Evolutionary conservation across 1,140 invertebrate species (phyloP).

Genomic region (Cydia pomonella): DNA sequence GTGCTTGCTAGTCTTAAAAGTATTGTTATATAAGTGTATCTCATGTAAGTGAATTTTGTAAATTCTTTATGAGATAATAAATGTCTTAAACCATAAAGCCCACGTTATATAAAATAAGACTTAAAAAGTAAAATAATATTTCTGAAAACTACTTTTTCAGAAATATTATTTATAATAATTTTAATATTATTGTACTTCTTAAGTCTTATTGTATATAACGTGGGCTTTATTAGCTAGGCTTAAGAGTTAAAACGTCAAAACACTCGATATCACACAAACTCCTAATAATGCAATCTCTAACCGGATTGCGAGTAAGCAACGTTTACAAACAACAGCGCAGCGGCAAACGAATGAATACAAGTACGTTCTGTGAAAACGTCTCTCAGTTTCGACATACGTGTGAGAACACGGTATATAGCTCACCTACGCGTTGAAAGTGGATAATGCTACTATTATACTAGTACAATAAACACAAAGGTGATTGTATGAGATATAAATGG

Average conservation of each 20-base stretch:
- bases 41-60: too few relatives aligned
- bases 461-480: conserved; percentile 9
- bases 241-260: neutral
- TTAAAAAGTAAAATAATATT: too few relatives aligned
- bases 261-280: neutral
- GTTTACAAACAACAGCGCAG: conserved; percentile 65
- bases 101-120: too few relatives aligned
- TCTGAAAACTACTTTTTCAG: too few relatives aligned
- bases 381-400: conserved; percentile 52
- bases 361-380: conserved; percentile 52
- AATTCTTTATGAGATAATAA: too few relatives aligned
- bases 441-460: conserved; percentile 24
- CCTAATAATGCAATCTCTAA: conserved; percentile 35
- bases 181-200: too few relatives aligned
- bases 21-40: too few relatives aligned
- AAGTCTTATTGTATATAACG: neutral
- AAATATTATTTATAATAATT: too few relatives aligned
- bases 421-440: conserved; percentile 15
- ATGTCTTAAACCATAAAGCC: too few relatives aligned
- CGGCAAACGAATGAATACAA: conserved; percentile 59
- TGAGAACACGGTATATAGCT: conserved; percentile 38
- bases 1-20: too few relatives aligned
- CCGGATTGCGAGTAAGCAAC: conserved; percentile 51
- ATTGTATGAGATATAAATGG: conserved; percentile 7
- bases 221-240: neutral